Percentiles rank a stretch among this genome's conserved stretches.
These are phyloP conservation scores for Hipposideros larvatus DNA, from an alignment of 2,797 vertebrate genomes.

Conservation along the genomic window DNA sequence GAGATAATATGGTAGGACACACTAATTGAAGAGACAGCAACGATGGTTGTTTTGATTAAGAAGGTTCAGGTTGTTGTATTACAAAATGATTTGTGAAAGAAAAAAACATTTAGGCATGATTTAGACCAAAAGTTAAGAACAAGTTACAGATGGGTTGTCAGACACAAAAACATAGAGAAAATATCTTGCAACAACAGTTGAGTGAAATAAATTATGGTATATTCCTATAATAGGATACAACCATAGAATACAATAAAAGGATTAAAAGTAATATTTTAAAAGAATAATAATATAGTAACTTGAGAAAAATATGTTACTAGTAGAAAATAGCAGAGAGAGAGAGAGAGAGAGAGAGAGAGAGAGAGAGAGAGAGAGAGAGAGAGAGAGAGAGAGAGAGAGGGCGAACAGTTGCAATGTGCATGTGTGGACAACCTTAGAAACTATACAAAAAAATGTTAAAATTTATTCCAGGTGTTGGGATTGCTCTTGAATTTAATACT, in stretches of 20 bases:
- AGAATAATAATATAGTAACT: background rate
- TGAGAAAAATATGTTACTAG: background rate
- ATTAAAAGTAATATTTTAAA: conserved; percentile 17
- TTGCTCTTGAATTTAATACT: background rate
- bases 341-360: background rate
- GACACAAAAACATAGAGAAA: background rate
- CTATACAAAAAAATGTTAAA: background rate
- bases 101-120: background rate
- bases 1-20: background rate
- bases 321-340: background rate
- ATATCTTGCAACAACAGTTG: background rate
- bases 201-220: background rate
- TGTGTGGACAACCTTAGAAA: background rate
- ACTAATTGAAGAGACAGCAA: background rate
- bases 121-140: background rate
- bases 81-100: background rate
- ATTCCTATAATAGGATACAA: background rate
- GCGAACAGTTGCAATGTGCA: background rate
- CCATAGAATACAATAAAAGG: background rate
- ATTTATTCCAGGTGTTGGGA: background rate
- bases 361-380: background rate
- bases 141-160: background rate
- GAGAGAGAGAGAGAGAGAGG: background rate
- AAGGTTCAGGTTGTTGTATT: background rate
- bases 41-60: background rate